A percentile compares a stretch with the other conserved stretches of the same genome.
phyloP scores from a whole-genome alignment of 23 tunicate genomes.

The Trididemnum clinides region DNA sequence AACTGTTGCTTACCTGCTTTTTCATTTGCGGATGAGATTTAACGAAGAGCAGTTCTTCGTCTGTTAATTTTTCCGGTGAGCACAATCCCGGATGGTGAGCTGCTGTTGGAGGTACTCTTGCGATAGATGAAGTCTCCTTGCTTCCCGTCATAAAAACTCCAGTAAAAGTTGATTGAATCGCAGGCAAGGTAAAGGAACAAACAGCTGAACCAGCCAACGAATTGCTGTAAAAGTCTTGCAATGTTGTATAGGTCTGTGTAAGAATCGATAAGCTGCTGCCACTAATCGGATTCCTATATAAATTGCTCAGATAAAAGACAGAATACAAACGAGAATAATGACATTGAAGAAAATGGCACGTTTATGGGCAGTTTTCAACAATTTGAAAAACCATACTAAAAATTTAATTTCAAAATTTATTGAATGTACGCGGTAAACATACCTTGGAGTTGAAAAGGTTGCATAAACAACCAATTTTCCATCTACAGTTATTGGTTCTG shows the following conservation, averaged over 20 bases:
- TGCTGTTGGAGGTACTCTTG: constrained; percentile 7
- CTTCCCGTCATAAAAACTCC: constrained; percentile 41
- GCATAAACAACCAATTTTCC: constrained; percentile 50
- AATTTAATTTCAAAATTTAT: too few relatives aligned
- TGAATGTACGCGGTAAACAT: too few relatives aligned
- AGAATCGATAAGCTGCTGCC: too few relatives aligned
- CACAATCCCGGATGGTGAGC: constrained; percentile 71
- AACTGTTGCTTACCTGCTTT: constrained; percentile 40
- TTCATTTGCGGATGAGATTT: constrained; percentile 80
- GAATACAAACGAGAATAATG: too few relatives aligned
- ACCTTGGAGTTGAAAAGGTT: constrained; percentile 73
- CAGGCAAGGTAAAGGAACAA: constrained; percentile 54
- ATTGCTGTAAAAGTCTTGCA: constrained; percentile 36
- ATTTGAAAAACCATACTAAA: too few relatives aligned
- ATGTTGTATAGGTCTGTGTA: too few relatives aligned
- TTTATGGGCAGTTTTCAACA: too few relatives aligned
- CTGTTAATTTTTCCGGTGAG: constrained; percentile 40
- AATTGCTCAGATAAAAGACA: too few relatives aligned
- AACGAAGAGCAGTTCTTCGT: constrained; percentile 64
- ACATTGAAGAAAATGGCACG: too few relatives aligned
- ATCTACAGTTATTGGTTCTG: constrained; percentile 44
- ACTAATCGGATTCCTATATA: too few relatives aligned
- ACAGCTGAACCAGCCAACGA: constrained; percentile 83
- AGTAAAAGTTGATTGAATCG: constrained; percentile 34
- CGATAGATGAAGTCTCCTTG: background rate